phyloP scores from a whole-genome alignment of 37 sponge, comb jelly and placozoan genomes.

The Lycopodina hypogea region DNA sequence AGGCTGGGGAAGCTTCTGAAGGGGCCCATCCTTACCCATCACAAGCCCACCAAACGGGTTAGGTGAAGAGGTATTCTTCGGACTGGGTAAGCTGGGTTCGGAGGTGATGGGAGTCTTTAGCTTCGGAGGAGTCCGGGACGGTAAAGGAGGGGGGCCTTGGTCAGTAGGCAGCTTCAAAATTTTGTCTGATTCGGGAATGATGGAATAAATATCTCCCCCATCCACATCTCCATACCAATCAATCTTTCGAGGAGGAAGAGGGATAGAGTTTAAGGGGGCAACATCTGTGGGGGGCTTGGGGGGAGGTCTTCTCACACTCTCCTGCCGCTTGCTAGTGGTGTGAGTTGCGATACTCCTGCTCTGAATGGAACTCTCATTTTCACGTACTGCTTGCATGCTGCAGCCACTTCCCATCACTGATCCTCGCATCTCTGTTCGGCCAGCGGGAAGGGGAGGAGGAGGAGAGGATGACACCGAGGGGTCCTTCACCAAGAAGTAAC shows the following conservation, averaged over 20 bases:
- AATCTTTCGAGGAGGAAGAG: not conserved
- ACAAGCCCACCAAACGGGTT: no score
- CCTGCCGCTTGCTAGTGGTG: not conserved
- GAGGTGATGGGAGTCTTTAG: not conserved
- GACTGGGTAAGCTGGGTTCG: not conserved
- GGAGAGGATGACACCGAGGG: no score
- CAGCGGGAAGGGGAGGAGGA: no score
- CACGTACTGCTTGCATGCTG: not conserved
- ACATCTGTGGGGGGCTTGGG: not conserved
- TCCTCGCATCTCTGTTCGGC: no score
- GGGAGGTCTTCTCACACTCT: not conserved
- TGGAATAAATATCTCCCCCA: no score
- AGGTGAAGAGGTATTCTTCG: not conserved
- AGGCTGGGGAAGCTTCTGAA: not conserved
- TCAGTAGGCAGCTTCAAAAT: no score
- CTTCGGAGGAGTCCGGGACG: slow-evolving; percentile 24
- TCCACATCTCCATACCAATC: not conserved
- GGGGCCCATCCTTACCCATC: not conserved
- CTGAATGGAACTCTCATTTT: slow-evolving; percentile 7
- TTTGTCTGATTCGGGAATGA: no score
- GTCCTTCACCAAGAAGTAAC: no score
- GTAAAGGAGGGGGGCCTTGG: slow-evolving; percentile 23
- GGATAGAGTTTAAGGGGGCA: not conserved
- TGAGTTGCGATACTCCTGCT: not conserved
- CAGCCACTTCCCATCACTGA: not conserved